Evolutionary conservation across 2,113 vertebrate genomes (phyloP).

Genomic region (Eptatretus burgeri): DNA sequence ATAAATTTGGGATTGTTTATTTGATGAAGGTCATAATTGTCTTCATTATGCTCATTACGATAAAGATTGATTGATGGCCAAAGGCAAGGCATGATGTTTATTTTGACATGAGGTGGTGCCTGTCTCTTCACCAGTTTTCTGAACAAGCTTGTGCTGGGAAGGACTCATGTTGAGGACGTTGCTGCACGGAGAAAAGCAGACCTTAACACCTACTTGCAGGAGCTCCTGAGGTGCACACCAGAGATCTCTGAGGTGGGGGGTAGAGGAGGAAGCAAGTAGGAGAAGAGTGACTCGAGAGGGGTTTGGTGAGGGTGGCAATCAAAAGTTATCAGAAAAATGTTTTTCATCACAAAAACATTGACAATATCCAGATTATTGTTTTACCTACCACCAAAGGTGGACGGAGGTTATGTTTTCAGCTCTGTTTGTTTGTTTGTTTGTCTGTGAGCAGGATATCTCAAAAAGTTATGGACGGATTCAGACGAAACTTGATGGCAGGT

Average conservation of each 20-base stretch:
- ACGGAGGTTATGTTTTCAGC: no score
- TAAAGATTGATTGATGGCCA: background rate
- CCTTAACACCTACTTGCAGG: constrained; percentile 72
- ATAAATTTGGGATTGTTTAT: background rate
- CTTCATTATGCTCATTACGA: constrained; percentile 4
- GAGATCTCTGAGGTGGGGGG: constrained; percentile 60
- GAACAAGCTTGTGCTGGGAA: constrained; percentile 71
- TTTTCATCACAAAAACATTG: no score
- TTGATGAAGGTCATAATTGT: background rate
- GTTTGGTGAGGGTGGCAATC: no score
- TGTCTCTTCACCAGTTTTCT: constrained; percentile 30
- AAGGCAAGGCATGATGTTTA: background rate
- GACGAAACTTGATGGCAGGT: no score
- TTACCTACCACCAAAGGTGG: no score
- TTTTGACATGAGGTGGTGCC: background rate
- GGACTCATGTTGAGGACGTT: constrained; percentile 88
- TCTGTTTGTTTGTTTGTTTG: no score
- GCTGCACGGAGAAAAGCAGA: constrained; percentile 81
- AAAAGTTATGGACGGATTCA: no score
- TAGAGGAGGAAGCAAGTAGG: no score
- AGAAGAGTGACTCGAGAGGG: no score
- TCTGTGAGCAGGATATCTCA: no score
- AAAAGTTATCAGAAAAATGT: no score
- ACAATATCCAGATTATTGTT: no score
- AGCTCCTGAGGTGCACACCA: constrained; percentile 46